Evolutionary conservation across 2,888 invertebrate genomes (phyloP).

Genomic region (Chymomyza procnemis): DNA sequence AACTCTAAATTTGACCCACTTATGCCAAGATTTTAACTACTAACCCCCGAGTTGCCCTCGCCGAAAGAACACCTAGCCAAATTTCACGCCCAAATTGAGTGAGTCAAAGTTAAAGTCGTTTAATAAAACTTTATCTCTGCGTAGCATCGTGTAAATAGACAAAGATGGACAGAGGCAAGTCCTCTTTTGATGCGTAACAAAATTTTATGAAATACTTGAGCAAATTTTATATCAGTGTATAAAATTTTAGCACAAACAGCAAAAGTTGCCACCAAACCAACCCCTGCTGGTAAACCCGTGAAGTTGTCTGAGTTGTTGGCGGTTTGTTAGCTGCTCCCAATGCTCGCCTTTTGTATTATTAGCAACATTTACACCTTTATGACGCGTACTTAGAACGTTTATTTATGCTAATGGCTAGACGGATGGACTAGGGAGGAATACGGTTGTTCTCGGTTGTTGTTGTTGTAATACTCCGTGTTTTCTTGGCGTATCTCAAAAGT

Average conservation of each 20-base stretch:
- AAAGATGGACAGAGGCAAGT: constrained; percentile 31
- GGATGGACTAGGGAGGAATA: constrained; percentile 1
- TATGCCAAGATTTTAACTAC: constrained; percentile 5
- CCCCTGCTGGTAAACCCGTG: no score
- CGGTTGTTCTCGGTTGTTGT: constrained; percentile 15
- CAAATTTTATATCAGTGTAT: constrained; percentile 70
- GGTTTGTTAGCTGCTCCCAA: constrained; percentile 34
- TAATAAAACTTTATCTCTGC: constrained; percentile 62
- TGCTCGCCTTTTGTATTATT: constrained; percentile 58
- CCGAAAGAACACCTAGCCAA: constrained; percentile 17
- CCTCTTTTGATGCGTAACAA: constrained; percentile 59
- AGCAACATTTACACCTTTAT: constrained; percentile 76
- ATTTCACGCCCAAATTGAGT: constrained; percentile 41
- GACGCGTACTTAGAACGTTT: constrained; percentile 67
- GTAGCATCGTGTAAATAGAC: constrained; percentile 6
- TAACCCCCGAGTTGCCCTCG: neutral
- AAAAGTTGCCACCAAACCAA: constrained; percentile 43
- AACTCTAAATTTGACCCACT: constrained; percentile 25
- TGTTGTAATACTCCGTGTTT: neutral
- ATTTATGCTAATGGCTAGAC: constrained; percentile 72
- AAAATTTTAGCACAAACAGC: constrained; percentile 72
- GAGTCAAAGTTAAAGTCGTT: constrained; percentile 49
- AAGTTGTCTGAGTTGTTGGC: constrained; percentile 21
- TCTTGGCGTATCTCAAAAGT: constrained; percentile 39
- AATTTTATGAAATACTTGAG: constrained; percentile 67